phyloP scores from a whole-genome alignment of 1,140 invertebrate genomes.

The Andricus grossulariae region DNA sequence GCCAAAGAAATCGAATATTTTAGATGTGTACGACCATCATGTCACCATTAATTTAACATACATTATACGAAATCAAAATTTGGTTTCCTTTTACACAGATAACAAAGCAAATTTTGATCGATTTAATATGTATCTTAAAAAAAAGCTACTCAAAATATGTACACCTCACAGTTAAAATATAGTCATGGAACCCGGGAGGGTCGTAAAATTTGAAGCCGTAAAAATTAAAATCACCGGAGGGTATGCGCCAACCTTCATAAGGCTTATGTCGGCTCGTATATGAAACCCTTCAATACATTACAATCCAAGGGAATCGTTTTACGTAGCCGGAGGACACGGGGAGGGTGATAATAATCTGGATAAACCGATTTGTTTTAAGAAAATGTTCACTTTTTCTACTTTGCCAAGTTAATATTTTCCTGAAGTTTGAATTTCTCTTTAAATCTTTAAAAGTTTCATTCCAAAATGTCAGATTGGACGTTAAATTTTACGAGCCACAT shows the following conservation, averaged over 20 bases:
- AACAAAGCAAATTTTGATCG: no score
- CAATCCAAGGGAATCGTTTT: conserved; percentile 27
- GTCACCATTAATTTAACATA: no score
- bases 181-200: conserved; percentile 9
- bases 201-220: conserved; percentile 31
- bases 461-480: no score
- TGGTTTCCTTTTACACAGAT: no score
- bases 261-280: conserved; percentile 20
- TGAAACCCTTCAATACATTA: conserved; percentile 7
- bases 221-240: conserved; percentile 22
- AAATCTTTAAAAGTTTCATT: no score
- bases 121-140: neutral
- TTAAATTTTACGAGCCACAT: no score
- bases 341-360: conserved; percentile 28
- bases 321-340: conserved; percentile 3
- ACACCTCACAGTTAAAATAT: conserved; percentile 1
- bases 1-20: no score
- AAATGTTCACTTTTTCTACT: conserved; percentile 20
- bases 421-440: neutral
- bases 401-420: conserved; percentile 1
- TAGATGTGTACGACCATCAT: no score
- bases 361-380: conserved; percentile 27
- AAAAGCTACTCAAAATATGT: neutral
- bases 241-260: conserved; percentile 26
- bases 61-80: no score